These are phyloP conservation scores for Phoenoteleia sp. DNA, from an alignment of 2,888 invertebrate species.

Conservation along the genomic window DNA sequence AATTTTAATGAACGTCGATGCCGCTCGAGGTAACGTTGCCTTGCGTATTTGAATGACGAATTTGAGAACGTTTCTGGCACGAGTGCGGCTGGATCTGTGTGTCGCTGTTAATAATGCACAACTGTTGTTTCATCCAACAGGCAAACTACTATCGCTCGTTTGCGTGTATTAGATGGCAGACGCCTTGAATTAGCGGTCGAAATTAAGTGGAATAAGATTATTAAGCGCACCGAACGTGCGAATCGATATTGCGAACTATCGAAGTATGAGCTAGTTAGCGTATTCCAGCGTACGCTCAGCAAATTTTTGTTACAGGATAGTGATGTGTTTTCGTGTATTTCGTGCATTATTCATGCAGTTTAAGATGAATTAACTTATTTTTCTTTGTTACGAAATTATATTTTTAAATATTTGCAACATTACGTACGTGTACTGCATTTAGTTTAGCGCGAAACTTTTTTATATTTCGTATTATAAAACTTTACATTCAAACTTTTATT, in stretches of 20 bases:
- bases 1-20: slow-evolving; percentile 23
- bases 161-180: slow-evolving; percentile 45
- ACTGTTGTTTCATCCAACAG: slow-evolving; percentile 56
- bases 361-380: background rate
- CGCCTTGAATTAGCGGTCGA: slow-evolving; percentile 53
- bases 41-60: slow-evolving; percentile 16
- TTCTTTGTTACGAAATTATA: too few species aligned
- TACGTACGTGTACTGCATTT: too few species aligned
- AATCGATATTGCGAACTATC: slow-evolving; percentile 30
- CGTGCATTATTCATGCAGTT: background rate
- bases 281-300: background rate
- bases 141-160: slow-evolving; percentile 52
- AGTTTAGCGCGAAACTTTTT: too few species aligned
- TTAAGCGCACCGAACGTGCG: slow-evolving; percentile 35
- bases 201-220: slow-evolving; percentile 68
- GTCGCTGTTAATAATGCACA: slow-evolving; percentile 46
- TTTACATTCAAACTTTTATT: too few species aligned
- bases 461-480: too few species aligned
- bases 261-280: background rate
- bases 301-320: background rate
- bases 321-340: background rate
- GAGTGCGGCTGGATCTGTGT: slow-evolving; percentile 23
- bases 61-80: slow-evolving; percentile 15
- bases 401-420: too few species aligned
- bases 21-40: slow-evolving; percentile 20